Evolutionary conservation across 2,888 invertebrate genomes (phyloP), one percentile per base, ranked within the genome.

Genomic region (Cephus spinipes): DNA sequence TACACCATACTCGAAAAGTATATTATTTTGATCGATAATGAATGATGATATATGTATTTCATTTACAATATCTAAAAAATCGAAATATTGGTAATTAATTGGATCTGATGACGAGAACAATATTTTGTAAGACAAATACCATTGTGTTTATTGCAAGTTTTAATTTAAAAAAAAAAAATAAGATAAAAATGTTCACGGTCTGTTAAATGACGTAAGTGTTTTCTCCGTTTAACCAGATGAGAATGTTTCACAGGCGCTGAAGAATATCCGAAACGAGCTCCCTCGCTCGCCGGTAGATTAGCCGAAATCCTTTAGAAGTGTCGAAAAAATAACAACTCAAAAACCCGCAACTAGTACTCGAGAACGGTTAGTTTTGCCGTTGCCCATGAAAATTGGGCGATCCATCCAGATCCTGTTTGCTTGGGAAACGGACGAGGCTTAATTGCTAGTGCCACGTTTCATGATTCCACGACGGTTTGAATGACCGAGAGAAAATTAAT

Each of bases 311-410:
- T 83, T 80, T 80, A 79, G 79, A 82, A 83, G 80, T 76, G 81
- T 77, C 78, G 82, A 82, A 84, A 84, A 85, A 33, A 71, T 32
- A 71, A 71, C 33, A 71, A 71, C 31, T 55, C 71, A 2, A 33
- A 33, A 71, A 33, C 31, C 33, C 31, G 31, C 33, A 71, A 71
- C 76, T 78, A 76, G 77, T 76, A 76, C 80, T 77, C 77, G 69
- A 68, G 73, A 73, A 69, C 77, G 77, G 81, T 77, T 81, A 69
- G 79, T 77, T 80, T 74, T 82, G 81, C 79, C 77, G 75, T 79
- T 82, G 40, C 79, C 79, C 81, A 80, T 83, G 82, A 82, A 82
- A 85, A 83, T 83, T 83, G 77, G 79, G 83, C 83, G 83, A 85
- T 81, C 81, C 82, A 80, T 81, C 79, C 81, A 76, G 79, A 81